Evolutionary conservation across 2,797 vertebrate genomes (phyloP).

Genomic region (Lepus townsendii): DNA sequence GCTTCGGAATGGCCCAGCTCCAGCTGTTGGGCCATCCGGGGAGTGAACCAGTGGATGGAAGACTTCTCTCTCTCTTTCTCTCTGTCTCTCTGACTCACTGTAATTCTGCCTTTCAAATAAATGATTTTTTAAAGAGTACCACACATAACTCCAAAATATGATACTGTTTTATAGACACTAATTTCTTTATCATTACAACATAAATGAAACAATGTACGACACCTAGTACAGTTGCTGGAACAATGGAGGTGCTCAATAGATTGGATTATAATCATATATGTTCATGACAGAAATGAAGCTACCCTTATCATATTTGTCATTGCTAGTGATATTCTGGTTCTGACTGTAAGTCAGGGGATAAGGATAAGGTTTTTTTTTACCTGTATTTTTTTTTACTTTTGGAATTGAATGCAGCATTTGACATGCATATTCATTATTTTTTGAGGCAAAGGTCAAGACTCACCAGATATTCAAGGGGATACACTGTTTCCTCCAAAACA

Average conservation of each 20-base stretch:
- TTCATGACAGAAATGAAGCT: constrained; percentile 19
- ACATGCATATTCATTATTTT: background rate
- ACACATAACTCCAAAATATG: background rate
- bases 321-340: background rate
- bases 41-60: no score
- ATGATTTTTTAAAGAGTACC: background rate
- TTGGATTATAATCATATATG: background rate
- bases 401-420: background rate
- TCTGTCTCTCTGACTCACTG: no score
- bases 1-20: no score
- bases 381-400: background rate
- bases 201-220: background rate
- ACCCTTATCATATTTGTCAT: background rate
- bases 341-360: background rate
- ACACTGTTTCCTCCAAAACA: background rate
- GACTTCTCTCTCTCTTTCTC: no score
- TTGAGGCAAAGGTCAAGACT: background rate
- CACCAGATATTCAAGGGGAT: background rate
- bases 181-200: constrained; percentile 39
- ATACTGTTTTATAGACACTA: background rate
- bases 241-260: constrained; percentile 1
- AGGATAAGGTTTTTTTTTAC: background rate
- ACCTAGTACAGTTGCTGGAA: background rate
- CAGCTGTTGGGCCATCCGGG: no score
- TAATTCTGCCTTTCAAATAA: no score